Evolutionary conservation across 2,797 vertebrate species (phyloP).

Genomic region (Apodemus agrarius): DNA sequence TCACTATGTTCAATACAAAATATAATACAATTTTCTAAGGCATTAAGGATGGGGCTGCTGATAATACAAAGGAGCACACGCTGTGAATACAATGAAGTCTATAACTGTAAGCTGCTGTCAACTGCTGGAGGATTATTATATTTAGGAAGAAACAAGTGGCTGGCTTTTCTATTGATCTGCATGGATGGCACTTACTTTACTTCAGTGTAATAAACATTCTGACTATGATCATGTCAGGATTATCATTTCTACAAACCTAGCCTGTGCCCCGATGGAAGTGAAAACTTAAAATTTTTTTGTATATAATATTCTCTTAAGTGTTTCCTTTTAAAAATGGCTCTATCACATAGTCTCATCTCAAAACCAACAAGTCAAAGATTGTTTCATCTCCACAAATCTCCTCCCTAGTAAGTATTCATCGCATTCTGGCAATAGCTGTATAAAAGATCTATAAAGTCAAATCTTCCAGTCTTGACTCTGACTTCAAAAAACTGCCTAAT

Average conservation of each 20-base stretch:
- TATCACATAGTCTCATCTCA: neutral
- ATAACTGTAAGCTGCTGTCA: neutral
- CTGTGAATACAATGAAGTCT: neutral
- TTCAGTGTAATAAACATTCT: neutral
- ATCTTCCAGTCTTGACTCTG: neutral
- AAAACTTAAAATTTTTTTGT: constrained; percentile 5
- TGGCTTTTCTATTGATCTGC: neutral
- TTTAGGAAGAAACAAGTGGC: neutral
- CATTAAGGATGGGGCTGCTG: neutral
- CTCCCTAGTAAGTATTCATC: neutral
- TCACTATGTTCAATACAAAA: neutral
- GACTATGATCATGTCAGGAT: neutral
- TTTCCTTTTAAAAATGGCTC: neutral
- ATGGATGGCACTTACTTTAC: neutral
- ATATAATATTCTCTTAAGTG: neutral
- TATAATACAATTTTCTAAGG: neutral
- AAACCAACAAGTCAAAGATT: constrained; percentile 7
- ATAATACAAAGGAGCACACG: neutral
- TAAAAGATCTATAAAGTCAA: neutral
- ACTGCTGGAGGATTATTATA: neutral
- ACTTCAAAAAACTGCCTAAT: neutral
- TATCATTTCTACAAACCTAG: too few species aligned
- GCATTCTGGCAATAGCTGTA: neutral
- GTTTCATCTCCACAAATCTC: neutral
- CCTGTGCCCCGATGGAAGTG: neutral